phyloP scores from a whole-genome alignment of 2,888 invertebrate genomes.

The Mycogona germanica region DNA sequence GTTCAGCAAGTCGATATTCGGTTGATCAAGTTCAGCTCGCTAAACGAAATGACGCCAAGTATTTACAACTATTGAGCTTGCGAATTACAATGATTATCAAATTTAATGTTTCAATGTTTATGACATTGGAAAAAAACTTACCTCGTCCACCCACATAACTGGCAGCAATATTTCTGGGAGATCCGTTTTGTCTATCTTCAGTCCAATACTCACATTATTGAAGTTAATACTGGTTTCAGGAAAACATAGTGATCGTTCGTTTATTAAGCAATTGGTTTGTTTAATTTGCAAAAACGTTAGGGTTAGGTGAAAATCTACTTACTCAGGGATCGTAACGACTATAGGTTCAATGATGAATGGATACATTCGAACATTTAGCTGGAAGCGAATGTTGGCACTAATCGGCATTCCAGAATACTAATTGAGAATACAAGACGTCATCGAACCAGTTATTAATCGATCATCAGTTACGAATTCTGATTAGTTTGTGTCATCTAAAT shows the following conservation, averaged over 20 bases:
- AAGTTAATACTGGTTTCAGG: neutral
- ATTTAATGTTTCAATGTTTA: neutral
- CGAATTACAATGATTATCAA: neutral
- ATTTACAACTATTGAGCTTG: neutral
- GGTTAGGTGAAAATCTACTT: too few species aligned
- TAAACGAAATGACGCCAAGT: neutral
- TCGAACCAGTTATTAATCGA: too few species aligned
- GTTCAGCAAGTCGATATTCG: constrained; percentile 4
- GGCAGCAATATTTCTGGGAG: neutral
- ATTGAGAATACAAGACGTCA: too few species aligned
- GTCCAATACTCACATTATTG: neutral
- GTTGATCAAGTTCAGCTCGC: constrained; percentile 4
- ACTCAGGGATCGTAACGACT: too few species aligned
- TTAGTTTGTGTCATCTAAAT: too few species aligned
- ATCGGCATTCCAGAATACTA: too few species aligned
- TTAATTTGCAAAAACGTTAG: too few species aligned
- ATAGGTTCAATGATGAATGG: too few species aligned
- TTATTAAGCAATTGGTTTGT: neutral
- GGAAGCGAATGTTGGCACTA: too few species aligned
- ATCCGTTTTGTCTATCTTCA: neutral
- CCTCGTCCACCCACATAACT: constrained; percentile 9
- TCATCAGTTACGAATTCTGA: too few species aligned
- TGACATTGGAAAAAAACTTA: neutral
- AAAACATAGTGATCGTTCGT: neutral
- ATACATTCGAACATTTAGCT: too few species aligned